Percentiles rank a stretch among this genome's conserved stretches.
phyloP scores from a whole-genome alignment of 1,140 invertebrate species.

The Reticulitermes speratus region DNA sequence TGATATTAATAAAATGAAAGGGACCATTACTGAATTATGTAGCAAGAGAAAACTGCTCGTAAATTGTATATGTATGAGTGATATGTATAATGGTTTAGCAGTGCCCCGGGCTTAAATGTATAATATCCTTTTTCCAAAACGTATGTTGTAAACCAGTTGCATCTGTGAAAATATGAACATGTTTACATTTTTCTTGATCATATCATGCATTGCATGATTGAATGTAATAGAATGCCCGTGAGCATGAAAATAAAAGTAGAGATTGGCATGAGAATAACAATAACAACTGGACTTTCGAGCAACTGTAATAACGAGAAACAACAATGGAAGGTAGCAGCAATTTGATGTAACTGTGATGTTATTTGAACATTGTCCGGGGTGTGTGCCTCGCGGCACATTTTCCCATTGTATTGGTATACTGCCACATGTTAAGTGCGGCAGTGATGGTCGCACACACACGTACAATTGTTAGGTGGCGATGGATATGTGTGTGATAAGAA shows the following conservation, averaged over 20 bases:
- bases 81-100: no score
- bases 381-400: neutral
- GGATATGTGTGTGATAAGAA: neutral
- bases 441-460: neutral
- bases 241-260: neutral
- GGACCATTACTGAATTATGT: no score
- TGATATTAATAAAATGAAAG: no score
- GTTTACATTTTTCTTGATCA: no score
- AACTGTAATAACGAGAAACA: constrained; percentile 8
- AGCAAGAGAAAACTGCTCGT: no score
- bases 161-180: no score
- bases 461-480: neutral
- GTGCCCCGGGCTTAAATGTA: no score
- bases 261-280: constrained; percentile 11
- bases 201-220: neutral
- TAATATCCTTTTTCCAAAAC: no score
- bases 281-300: neutral
- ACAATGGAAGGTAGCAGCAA: neutral
- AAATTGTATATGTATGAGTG: no score
- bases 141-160: no score
- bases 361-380: constrained; percentile 4
- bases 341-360: constrained; percentile 3
- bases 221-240: neutral
- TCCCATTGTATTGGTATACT: neutral
- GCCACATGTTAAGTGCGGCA: neutral